Evolutionary conservation across 2,113 vertebrate genomes (phyloP), one percentile per base, ranked within the genome.

Genomic region (Galbula dea): DNA sequence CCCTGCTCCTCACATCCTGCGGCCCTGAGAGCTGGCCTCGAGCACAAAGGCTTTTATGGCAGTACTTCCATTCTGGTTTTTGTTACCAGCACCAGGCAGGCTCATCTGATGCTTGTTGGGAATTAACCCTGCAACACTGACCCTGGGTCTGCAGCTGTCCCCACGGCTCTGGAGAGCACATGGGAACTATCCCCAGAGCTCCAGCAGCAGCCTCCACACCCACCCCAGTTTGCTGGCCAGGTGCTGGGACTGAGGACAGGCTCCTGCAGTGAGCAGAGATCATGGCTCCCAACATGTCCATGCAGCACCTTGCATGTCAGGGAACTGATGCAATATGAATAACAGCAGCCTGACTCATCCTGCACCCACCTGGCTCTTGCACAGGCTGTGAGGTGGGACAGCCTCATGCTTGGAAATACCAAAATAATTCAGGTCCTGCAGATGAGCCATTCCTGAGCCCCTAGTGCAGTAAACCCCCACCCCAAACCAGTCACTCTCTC

Each of bases 261-360:
- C 76, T 63, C 26, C 79, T 17, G 7, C 55, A 26, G 65, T 1
- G 3, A 59, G 74, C 77, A 54, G 75, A 36, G 59, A 36, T 4
- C 0, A 0, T 12, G 72, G n/a, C 32, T 84, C 49, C 49, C 13
- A 1, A 59, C 90, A 0, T 80, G 96, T 57, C 92, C 21, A 1
- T 46, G 88, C 96, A 94, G 51, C 59, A 34, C 79, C 84, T 15
- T 43, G 41, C 55, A 2, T 37, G 30, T 22, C 72, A 30, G 91
- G 74, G 75, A 72, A 29, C 79, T 71, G 95, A 83, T 29, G 96
- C 88, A 89, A 79, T 1, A 9, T 2, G 2, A 66, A 81, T 79
- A 86, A 12, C 85, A 85, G 75, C 15, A 2, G 29, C 72, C 83
- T 96, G 95, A 96, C 55, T 96, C 96, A 96, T 15, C 67, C 93